Evolutionary conservation across 1,140 invertebrate genomes (phyloP), one percentile per base, ranked within the genome.

Genomic region (Samia ricini): DNA sequence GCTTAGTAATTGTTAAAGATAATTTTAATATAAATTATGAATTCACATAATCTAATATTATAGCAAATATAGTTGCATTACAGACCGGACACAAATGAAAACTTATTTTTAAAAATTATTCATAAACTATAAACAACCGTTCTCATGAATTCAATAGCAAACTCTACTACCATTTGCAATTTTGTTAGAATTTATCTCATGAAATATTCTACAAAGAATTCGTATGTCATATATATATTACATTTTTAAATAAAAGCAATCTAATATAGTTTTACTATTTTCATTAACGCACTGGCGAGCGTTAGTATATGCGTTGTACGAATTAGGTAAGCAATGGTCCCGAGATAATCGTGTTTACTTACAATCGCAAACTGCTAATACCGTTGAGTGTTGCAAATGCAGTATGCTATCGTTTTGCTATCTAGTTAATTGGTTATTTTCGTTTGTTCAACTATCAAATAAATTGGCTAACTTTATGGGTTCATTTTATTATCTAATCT

Each of bases 331-430:
- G 77, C 81, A 81, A 69, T 74, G 74, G 79, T 69, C 79, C 62
- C 52, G 57, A 67, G 65, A 69, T 82, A 81, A 86, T 83, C 74
- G 68, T 70, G 69, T 74, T 74, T 72, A 71, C 69, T 84, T 83
- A 81, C 77, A 85, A 83, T 85, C 84, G 78, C 79, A 81, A 86
- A 85, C 72, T 68, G 61, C 75, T 79, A 77, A 77, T 80, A 74
- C 62, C 66, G 66, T 67, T 63, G 67, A 77, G 71, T 75, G 70
- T 76, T 79, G 75, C 76, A 75, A 83, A 81, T 84, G 74, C 64
- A 69, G 71, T 69, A 71, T 68, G 74, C 72, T 63, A 72, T 73
- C 71, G 69, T 74, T 79, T 81, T 77, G 66, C 68, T 76, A 76
- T 77, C 68, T 60, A 58, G 72, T 72, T 71, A 74, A 75, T 71